phyloP scores from a whole-genome alignment of 2,797 vertebrate genomes.

The Taeniopygia guttata region DNA sequence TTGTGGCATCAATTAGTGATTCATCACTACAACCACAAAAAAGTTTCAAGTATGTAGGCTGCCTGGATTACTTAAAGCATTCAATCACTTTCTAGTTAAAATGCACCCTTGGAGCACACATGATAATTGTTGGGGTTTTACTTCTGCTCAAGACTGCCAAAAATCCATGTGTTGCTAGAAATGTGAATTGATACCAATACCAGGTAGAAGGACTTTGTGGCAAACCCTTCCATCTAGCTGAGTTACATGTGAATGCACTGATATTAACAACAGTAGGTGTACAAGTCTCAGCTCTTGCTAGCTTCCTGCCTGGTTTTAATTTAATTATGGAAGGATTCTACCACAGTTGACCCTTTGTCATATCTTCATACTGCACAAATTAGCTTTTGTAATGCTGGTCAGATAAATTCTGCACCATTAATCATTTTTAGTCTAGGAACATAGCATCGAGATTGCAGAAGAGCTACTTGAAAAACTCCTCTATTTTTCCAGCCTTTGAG shows the following conservation, averaged over 20 bases:
- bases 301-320: not conserved
- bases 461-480: not conserved
- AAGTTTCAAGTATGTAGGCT: not conserved
- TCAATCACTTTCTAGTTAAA: constrained; percentile 29
- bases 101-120: not conserved
- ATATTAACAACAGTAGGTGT: not conserved
- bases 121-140: constrained; percentile 35
- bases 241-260: not conserved
- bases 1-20: constrained; percentile 4
- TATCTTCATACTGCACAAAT: not conserved
- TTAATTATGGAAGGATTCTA: not conserved
- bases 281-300: not conserved
- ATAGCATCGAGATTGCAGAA: not conserved
- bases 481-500: not conserved
- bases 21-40: not conserved
- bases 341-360: not conserved
- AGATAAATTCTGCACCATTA: not conserved
- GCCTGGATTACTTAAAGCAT: not conserved
- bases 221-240: not conserved
- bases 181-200: not conserved
- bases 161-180: constrained; percentile 13
- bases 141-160: constrained; percentile 23
- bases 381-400: not conserved
- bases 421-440: not conserved
- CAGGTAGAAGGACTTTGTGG: constrained; percentile 11